Conservation (phyloP, 1,140 invertebrate species). For the Radopholus similis region DNA sequence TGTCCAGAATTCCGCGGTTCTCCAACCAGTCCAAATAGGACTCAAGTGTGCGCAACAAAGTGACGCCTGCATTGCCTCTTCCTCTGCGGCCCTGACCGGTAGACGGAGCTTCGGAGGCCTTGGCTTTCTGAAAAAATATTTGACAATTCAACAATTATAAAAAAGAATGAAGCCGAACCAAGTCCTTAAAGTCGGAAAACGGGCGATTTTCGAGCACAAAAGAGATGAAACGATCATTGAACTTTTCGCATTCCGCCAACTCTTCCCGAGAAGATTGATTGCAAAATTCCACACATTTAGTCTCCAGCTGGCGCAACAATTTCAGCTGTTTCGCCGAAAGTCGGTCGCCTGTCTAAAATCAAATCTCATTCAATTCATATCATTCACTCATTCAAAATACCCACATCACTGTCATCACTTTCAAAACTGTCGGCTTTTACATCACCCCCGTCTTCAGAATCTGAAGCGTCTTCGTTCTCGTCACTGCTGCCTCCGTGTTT, state of each 20-base stretch:
- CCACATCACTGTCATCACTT: constrained; percentile 29
- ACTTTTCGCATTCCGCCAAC: constrained; percentile 31
- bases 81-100: constrained; percentile 12
- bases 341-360: constrained; percentile 4
- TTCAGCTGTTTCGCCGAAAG: not conserved
- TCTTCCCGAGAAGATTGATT: constrained; percentile 35
- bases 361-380: constrained; percentile 10
- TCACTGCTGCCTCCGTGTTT: no score
- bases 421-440: not conserved
- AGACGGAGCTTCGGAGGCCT: not conserved
- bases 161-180: constrained; percentile 21
- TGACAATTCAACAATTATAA: not conserved
- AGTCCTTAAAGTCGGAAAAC: constrained; percentile 20
- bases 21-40: constrained; percentile 23
- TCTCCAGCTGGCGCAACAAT: constrained; percentile 9
- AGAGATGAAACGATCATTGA: constrained; percentile 31
- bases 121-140: constrained; percentile 27
- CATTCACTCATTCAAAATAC: not conserved
- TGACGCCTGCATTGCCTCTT: constrained; percentile 24
- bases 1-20: constrained; percentile 40
- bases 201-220: constrained; percentile 35
- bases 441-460: not conserved
- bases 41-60: constrained; percentile 20
- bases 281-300: constrained; percentile 43
- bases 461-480: not conserved